phyloP scores from a whole-genome alignment of 2,888 invertebrate genomes.

The Athripsodes cinereus region DNA sequence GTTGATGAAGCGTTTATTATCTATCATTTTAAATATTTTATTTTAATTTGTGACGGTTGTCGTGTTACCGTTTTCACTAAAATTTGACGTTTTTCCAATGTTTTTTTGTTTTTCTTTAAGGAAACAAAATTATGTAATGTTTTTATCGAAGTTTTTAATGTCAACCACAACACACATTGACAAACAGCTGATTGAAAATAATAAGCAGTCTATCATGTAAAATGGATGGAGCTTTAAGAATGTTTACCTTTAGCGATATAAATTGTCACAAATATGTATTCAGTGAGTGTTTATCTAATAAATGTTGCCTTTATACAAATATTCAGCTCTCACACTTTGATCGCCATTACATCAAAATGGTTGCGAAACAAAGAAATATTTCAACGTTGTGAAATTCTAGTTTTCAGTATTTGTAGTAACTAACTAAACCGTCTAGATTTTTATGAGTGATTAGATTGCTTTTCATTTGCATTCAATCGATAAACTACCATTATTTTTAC shows the following conservation, averaged over 20 bases:
- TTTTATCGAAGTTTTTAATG: conserved; percentile 40
- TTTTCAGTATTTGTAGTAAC: too few relatives aligned
- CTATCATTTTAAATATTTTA: neutral
- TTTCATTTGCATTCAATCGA: neutral
- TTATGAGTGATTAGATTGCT: neutral
- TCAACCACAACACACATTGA: conserved; percentile 45
- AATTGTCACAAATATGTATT: neutral
- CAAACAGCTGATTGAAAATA: conserved; percentile 48
- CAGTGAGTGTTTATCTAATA: neutral
- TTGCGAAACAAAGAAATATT: conserved; percentile 20
- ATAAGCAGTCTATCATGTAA: neutral
- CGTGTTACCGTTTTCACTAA: neutral
- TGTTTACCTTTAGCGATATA: neutral
- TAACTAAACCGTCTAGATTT: neutral
- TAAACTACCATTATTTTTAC: neutral
- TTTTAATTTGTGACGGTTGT: neutral
- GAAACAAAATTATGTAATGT: conserved; percentile 51
- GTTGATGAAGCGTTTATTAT: too few relatives aligned
- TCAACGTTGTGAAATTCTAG: neutral
- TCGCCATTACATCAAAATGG: conserved; percentile 21
- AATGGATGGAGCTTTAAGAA: neutral
- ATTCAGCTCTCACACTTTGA: neutral
- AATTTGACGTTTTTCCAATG: conserved; percentile 19
- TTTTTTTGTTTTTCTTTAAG: conserved; percentile 20
- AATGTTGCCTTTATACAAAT: neutral